Conservation (phyloP, 1,140 invertebrate species). For the Trichoplusia ni region DNA sequence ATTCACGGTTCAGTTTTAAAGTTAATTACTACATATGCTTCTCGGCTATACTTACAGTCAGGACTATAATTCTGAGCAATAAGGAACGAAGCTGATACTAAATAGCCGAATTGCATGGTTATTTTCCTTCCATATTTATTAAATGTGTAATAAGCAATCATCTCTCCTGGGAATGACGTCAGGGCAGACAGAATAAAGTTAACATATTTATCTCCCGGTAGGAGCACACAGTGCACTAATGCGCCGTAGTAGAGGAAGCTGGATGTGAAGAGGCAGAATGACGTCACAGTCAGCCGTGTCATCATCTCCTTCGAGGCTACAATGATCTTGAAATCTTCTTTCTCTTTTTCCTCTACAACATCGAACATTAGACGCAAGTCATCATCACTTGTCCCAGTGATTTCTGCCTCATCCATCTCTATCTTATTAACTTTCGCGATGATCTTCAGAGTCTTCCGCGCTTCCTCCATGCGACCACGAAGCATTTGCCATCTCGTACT, state of each 20-base stretch:
- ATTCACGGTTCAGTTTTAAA: neutral
- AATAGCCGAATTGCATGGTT: constrained; percentile 82
- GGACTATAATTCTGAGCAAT: constrained; percentile 54
- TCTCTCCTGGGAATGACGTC: constrained; percentile 87
- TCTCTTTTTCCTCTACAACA: constrained; percentile 57
- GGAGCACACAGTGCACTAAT: constrained; percentile 87
- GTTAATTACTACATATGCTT: neutral
- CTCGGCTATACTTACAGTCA: constrained; percentile 54
- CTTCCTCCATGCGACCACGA: constrained; percentile 55
- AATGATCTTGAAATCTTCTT: constrained; percentile 60
- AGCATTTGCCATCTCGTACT: constrained; percentile 69
- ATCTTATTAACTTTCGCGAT: constrained; percentile 59
- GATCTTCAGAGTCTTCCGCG: constrained; percentile 55
- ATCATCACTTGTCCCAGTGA: constrained; percentile 50
- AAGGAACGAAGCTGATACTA: constrained; percentile 79
- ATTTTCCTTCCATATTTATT: constrained; percentile 84
- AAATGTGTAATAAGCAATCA: constrained; percentile 83
- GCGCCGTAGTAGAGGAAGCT: constrained; percentile 90
- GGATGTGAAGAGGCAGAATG: constrained; percentile 85
- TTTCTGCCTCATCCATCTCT: constrained; percentile 48
- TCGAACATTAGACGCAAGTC: constrained; percentile 60
- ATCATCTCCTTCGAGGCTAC: constrained; percentile 66
- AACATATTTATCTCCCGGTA: constrained; percentile 86
- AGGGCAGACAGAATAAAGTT: constrained; percentile 86
- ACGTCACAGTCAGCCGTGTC: constrained; percentile 60